These are phyloP conservation scores for Smittia sp. DNA, from an alignment of 2,888 invertebrate species.

Conservation along the genomic window DNA sequence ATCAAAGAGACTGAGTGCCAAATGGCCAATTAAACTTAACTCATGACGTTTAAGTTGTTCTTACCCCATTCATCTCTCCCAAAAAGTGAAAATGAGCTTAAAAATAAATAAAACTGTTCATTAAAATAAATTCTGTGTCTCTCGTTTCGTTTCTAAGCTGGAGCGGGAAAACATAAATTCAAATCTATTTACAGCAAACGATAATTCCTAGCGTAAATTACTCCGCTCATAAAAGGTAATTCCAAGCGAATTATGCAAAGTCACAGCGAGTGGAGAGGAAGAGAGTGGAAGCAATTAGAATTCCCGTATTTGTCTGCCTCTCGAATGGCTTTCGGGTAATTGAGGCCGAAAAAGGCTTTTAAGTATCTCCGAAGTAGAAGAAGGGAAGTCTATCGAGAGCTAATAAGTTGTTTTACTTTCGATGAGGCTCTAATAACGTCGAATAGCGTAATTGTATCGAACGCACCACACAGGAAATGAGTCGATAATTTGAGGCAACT, in stretches of 20 bases:
- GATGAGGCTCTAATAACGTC: background rate
- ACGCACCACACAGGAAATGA: constrained; percentile 28
- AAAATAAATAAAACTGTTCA: constrained; percentile 9
- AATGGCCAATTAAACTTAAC: background rate
- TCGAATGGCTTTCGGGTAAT: constrained; percentile 16
- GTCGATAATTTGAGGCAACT: constrained; percentile 33
- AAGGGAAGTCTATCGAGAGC: background rate
- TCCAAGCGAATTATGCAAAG: constrained; percentile 36
- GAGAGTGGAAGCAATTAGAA: constrained; percentile 38
- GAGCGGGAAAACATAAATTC: background rate
- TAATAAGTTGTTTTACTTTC: background rate
- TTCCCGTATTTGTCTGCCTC: constrained; percentile 36
- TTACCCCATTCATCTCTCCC: background rate
- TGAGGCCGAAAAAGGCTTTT: background rate
- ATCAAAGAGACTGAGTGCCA: constrained; percentile 1
- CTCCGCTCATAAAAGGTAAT: constrained; percentile 7
- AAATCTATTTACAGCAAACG: background rate
- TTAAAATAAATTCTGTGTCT: background rate
- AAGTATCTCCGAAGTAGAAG: background rate
- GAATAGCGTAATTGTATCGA: constrained; percentile 14
- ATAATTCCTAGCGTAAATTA: constrained; percentile 3
- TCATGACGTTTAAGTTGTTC: background rate
- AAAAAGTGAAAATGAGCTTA: background rate
- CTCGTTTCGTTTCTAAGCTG: background rate
- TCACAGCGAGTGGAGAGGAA: constrained; percentile 18